A percentile compares a stretch with the other conserved stretches of the same genome.
Evolutionary conservation across 2,113 vertebrate species (phyloP).

Genomic region (Pterophyllum scalare): DNA sequence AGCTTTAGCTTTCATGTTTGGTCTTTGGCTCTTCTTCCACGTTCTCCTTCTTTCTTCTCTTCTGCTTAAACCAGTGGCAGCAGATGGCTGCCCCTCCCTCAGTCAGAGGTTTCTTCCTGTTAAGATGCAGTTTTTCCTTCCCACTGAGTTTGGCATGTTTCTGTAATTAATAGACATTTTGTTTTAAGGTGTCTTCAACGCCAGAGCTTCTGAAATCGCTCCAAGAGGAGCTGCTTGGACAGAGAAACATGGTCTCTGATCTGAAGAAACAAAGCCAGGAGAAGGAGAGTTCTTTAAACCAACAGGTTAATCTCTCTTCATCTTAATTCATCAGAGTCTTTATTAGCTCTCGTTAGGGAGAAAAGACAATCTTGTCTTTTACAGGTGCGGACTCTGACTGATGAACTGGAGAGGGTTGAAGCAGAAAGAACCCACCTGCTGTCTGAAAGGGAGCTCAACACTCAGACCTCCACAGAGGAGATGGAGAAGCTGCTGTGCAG

Average conservation of each 20-base stretch:
- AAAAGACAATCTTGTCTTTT: neutral
- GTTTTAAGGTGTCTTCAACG: conserved; percentile 3
- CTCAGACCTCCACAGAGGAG: conserved; percentile 7
- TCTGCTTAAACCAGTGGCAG: too few relatives aligned
- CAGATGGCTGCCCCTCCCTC: too few relatives aligned
- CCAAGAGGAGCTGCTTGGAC: conserved; percentile 21
- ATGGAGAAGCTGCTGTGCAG: conserved; percentile 33
- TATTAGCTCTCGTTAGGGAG: rapidly evolving
- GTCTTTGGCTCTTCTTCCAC: too few relatives aligned
- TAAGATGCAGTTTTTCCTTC: too few relatives aligned
- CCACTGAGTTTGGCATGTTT: neutral
- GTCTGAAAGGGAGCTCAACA: too few relatives aligned
- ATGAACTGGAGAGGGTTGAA: neutral
- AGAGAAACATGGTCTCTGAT: neutral
- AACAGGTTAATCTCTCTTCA: neutral
- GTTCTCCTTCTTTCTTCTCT: too few relatives aligned
- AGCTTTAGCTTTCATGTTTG: too few relatives aligned
- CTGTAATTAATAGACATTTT: neutral
- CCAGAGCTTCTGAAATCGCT: conserved; percentile 5
- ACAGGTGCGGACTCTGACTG: neutral
- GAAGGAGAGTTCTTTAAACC: neutral
- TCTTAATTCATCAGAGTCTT: rapidly evolving
- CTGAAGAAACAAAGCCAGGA: conserved; percentile 14
- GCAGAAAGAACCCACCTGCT: rapidly evolving
- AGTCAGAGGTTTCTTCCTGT: too few relatives aligned